Evolutionary conservation across 2,797 vertebrate species (phyloP).

Genomic region (Lacerta agilis): DNA sequence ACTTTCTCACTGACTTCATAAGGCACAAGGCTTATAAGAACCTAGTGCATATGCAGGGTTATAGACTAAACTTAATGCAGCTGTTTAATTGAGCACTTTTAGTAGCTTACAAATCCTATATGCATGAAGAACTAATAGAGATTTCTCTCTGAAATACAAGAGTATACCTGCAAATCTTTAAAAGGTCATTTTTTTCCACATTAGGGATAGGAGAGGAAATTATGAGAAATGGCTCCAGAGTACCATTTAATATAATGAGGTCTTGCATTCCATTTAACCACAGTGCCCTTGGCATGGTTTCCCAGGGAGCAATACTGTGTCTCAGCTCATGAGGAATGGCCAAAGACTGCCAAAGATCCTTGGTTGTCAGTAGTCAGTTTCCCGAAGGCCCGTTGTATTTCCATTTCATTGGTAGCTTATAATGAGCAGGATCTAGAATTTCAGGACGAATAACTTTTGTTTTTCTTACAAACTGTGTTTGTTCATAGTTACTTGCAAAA

Average conservation of each 20-base stretch:
- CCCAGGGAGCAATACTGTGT: not conserved
- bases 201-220: not conserved
- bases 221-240: slow-evolving; percentile 6
- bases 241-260: slow-evolving; percentile 34
- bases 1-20: not conserved
- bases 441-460: not conserved
- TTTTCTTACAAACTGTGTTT: not conserved
- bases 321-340: not conserved
- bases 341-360: not conserved
- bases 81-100: not conserved
- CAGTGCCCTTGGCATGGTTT: not conserved
- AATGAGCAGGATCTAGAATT: not conserved
- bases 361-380: not conserved
- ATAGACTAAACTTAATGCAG: not conserved
- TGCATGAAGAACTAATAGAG: not conserved
- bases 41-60: not conserved
- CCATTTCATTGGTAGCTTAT: not conserved
- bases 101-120: not conserved
- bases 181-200: not conserved
- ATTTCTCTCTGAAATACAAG: slow-evolving; percentile 2
- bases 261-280: slow-evolving; percentile 31
- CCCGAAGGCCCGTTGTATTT: not conserved
- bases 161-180: slow-evolving; percentile 8
- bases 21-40: not conserved
- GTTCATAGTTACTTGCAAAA: not conserved